Evolutionary conservation across 2,113 vertebrate species (phyloP).

Genomic region (Elaphurus davidianus): DNA sequence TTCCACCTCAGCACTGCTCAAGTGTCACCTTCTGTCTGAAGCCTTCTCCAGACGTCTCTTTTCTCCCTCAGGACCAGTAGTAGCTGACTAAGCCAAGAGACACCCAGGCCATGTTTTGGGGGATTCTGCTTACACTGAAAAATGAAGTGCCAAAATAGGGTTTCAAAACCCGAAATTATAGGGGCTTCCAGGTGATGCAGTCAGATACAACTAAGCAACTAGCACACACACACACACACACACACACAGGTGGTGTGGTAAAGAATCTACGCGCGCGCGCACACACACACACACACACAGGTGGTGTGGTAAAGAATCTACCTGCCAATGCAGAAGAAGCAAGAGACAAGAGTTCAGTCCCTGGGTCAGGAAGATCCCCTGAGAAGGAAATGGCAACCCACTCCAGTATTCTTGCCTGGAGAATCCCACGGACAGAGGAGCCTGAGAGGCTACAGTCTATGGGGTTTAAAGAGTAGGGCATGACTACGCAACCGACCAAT

Average conservation of each 20-base stretch:
- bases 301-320: not conserved
- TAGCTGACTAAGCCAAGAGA: not conserved
- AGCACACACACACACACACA: too few species aligned
- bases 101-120: not conserved
- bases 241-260: too few species aligned
- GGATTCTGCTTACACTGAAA: not conserved
- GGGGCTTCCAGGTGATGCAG: not conserved
- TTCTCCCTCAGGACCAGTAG: not conserved
- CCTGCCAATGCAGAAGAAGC: not conserved
- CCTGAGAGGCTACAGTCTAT: not conserved
- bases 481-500: not conserved
- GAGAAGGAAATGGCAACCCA: not conserved
- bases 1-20: not conserved
- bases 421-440: not conserved
- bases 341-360: not conserved
- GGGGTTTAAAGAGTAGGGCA: not conserved
- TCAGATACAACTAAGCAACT: too few species aligned
- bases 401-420: not conserved
- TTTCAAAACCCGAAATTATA: not conserved
- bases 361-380: not conserved
- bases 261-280: not conserved
- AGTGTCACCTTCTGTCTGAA: not conserved
- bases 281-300: too few species aligned
- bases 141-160: not conserved
- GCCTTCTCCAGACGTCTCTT: not conserved